Evolutionary conservation across 2,113 vertebrate genomes (phyloP), one percentile per base, ranked within the genome.

Genomic region (Urocitellus parryii): DNA sequence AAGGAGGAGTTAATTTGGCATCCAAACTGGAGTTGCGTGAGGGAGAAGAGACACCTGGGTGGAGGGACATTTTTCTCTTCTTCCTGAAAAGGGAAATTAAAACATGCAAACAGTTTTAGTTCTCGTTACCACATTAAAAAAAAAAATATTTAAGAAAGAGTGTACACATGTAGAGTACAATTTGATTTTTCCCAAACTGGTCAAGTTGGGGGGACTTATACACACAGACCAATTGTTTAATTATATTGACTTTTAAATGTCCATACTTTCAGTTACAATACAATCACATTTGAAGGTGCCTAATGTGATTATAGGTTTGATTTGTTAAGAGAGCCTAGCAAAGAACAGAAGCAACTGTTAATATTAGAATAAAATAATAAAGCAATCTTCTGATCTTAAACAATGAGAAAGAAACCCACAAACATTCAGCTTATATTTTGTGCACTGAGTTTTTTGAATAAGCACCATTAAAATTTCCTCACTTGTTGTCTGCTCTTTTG

Each of bases 11-110:
- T 81, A 81, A 90, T 96, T 89, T 94, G 72, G 61, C 20, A 53
- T 91, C 45, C 22, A 91, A 56, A 80, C 34, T 65, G 22, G 88
- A 96, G 42, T 79, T 67, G 42, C 25, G 14, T n/a, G 79, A 53
- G 37, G 34, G 68, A 73, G 3, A 39, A 65, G 27, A 70, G 70
- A 70, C 29, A 48, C 48, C 51, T 63, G 12, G 34, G 1, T 5
- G n/a, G n/a, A 58, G 32, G 73, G 32, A 8, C 11, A 65, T 51
- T 77, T 65, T 74, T 65, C 16, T 53, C 34, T 39, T 90, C 81
- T 95, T 91, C 42, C 17, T 77, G 34, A 90, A 93, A 97, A 95
- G 34, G 76, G 37, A 82, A 73, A 90, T 73, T 68, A 93, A 94
- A 97, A 97, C 90, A 95, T 73, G 27, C 18, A 63, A 94, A 91